A percentile compares a stretch with the other conserved stretches of the same genome.
Evolutionary conservation across 1,140 invertebrate species (phyloP).

Genomic region (Rhopalosiphum maidis): DNA sequence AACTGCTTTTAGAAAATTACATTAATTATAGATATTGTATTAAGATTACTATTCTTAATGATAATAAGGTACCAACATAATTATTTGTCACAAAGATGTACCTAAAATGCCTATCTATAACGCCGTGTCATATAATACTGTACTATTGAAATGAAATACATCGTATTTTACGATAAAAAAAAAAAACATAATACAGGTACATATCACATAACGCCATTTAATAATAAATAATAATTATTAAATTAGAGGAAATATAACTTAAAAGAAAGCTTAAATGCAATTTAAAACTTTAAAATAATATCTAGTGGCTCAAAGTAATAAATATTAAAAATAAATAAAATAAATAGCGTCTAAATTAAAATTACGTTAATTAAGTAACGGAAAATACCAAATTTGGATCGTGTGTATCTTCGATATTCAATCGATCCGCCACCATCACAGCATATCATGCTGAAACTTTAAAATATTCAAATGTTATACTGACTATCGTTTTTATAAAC

Average conservation of each 20-base stretch:
- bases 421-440: not conserved
- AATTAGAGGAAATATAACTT: not conserved
- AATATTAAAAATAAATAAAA: not conserved
- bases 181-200: not conserved
- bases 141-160: not conserved
- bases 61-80: not conserved
- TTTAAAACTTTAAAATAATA: not conserved
- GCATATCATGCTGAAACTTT: not conserved
- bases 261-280: not conserved
- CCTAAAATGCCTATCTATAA: slow-evolving; percentile 6
- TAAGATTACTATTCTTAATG: not conserved
- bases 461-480: not conserved
- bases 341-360: not conserved
- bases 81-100: not conserved
- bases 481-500: not conserved
- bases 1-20: no score
- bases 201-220: not conserved
- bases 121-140: not conserved
- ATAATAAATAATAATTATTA: slow-evolving; percentile 11
- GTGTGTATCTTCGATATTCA: not conserved
- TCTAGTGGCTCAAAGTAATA: not conserved
- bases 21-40: not conserved
- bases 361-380: not conserved
- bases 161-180: not conserved
- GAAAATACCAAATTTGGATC: not conserved